Percentiles rank a stretch among this genome's conserved stretches.
phyloP scores from a whole-genome alignment of 2,113 vertebrate genomes.

The Ammodramus savannarum region DNA sequence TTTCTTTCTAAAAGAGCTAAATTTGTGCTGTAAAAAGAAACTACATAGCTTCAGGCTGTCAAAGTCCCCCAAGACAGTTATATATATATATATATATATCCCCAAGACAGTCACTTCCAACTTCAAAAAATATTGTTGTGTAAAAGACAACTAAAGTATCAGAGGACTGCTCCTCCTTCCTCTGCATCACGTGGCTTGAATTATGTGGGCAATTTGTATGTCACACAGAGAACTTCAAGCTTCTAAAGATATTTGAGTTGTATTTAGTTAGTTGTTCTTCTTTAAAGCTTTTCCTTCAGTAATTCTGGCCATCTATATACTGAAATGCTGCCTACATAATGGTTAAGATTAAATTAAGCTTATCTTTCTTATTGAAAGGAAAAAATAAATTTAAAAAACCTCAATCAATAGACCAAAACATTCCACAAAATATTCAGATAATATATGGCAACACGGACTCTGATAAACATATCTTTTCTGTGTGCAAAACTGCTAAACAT shows the following conservation, averaged over 20 bases:
- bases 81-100: too few species aligned
- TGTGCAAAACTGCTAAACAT: not conserved
- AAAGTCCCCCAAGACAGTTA: not conserved
- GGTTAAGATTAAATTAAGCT: not conserved
- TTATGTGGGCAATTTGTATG: not conserved
- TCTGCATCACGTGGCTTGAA: not conserved
- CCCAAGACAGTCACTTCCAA: not conserved
- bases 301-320: not conserved
- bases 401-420: not conserved
- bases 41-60: not conserved
- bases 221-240: not conserved
- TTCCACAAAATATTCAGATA: not conserved
- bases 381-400: not conserved
- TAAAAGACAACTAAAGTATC: not conserved
- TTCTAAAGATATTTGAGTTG: not conserved
- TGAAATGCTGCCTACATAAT: not conserved
- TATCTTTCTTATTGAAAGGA: not conserved
- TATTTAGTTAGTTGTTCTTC: not conserved
- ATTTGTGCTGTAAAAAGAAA: not conserved
- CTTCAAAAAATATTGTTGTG: not conserved
- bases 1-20: not conserved
- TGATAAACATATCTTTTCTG: not conserved
- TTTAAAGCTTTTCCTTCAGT: not conserved
- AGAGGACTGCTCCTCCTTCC: not conserved
- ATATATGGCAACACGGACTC: not conserved